Conservation (phyloP, 2,888 invertebrate species). For the Orthonevra nobilis region DNA sequence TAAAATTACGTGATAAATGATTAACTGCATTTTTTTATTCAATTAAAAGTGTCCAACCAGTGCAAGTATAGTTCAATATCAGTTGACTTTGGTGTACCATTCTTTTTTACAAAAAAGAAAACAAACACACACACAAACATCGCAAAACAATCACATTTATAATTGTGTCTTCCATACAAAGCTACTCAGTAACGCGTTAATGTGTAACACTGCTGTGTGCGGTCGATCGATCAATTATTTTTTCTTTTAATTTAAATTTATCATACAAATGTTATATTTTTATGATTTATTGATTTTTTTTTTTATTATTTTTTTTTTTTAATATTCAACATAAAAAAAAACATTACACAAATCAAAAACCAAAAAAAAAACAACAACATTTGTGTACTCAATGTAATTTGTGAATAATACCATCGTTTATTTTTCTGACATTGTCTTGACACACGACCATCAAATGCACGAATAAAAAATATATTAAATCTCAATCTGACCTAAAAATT, state of each 20-base stretch:
- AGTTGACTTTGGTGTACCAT: conserved; percentile 22
- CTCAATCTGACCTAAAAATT: conserved; percentile 52
- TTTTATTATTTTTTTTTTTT: conserved; percentile 49
- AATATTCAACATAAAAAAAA: conserved; percentile 48
- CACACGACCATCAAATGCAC: conserved; percentile 58
- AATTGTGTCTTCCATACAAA: conserved; percentile 34
- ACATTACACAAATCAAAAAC: conserved; percentile 38
- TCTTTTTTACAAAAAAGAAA: background rate
- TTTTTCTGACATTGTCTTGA: conserved; percentile 58
- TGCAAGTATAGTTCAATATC: no score
- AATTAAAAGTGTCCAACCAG: no score
- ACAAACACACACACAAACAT: conserved; percentile 15
- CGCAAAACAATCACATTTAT: conserved; percentile 33
- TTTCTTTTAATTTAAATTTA: conserved; percentile 6
- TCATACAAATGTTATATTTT: no score
- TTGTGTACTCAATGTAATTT: conserved; percentile 54
- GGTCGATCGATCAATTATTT: conserved; percentile 17
- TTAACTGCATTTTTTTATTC: no score
- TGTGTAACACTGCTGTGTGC: conserved; percentile 51
- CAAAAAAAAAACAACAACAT: conserved; percentile 44
- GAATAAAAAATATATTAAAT: conserved; percentile 22
- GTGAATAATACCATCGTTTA: conserved; percentile 68
- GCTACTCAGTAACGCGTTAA: conserved; percentile 49
- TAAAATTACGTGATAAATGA: no score
- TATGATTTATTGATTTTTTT: conserved; percentile 29